These are phyloP conservation scores for Craniophora ligustri DNA, from an alignment of 2,888 invertebrate species.

Conservation along the genomic window DNA sequence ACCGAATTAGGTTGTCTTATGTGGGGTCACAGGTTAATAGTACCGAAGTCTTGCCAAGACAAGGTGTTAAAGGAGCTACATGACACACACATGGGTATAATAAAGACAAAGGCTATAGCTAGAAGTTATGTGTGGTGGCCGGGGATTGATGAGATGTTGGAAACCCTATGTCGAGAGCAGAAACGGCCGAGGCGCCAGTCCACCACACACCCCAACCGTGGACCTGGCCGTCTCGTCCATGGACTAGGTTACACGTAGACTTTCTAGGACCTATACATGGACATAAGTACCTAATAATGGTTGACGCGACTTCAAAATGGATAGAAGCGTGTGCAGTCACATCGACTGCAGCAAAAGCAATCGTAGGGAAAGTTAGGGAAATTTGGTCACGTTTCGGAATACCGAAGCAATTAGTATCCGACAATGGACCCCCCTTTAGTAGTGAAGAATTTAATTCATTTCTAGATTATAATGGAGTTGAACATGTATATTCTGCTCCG, in stretches of 20 bases:
- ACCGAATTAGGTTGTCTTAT: constrained; percentile 8
- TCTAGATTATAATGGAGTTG: too few species aligned
- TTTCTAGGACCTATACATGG: background rate
- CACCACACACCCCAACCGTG: background rate
- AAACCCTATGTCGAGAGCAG: background rate
- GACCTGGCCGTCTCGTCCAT: background rate
- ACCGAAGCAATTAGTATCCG: too few species aligned
- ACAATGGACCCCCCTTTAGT: too few species aligned
- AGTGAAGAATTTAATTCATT: too few species aligned
- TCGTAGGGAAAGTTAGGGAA: too few species aligned
- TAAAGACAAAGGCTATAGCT: constrained; percentile 30
- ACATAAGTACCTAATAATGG: background rate
- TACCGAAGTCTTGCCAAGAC: constrained; percentile 9
- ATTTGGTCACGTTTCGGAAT: too few species aligned
- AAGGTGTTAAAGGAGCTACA: constrained; percentile 17
- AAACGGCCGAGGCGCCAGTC: background rate
- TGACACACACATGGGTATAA: constrained; percentile 36
- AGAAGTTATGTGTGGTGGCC: constrained; percentile 40
- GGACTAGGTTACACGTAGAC: background rate
- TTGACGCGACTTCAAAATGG: background rate
- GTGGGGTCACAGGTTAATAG: constrained; percentile 20
- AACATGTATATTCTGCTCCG: too few species aligned
- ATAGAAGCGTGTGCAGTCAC: too few species aligned
- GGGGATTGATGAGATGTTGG: constrained; percentile 10
- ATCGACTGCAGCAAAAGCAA: too few species aligned